Evolutionary conservation across 2,797 vertebrate genomes (phyloP), one percentile per base, ranked within the genome.

Genomic region (Dipus sagitta): DNA sequence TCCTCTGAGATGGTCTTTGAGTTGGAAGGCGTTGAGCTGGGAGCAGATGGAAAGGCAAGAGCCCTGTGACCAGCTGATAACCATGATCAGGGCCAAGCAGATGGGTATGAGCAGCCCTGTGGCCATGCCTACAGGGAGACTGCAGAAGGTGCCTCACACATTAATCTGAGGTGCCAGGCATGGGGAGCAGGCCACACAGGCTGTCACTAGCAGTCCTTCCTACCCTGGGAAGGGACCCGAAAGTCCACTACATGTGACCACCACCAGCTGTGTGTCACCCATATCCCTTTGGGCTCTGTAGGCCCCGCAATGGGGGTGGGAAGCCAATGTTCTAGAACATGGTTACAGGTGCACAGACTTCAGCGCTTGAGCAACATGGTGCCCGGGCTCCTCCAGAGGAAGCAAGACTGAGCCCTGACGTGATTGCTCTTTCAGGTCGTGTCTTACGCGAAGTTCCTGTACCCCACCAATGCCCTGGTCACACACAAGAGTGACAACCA

Each of bases 361-460:
- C 30, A 2, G 2, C 23, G 3, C 68, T 60, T 12, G 26, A 26
- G 24, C 42, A 54, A 62, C 24, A 34, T 23, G 42, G 17, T 20
- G 14, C 32, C 38, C 86, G 54, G 42, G 74, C 6, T 4, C 15
- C 30, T 20, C 26, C n/a, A 38, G 0, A 17, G 28, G 68, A 79
- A 70, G 3, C 47, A 26, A 78, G 38, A 20, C 81, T 65, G 72
- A 94, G 47, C 28, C 24, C 52, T 2, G 0, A 5, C 0, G 0
- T 1, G 0, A 26, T 76, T 91, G 18, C 47, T 89, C 95, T 95
- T 94, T 64, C 93, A 99, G 99, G 99, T 99, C 0, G 99, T 99
- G 93, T 99, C 99, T 17, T 99, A 99, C 52, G 99, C 99, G 90
- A 98, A 98, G 98, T 99, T 99, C 97, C 97, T 99, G 70, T 99